These are phyloP conservation scores for Rhodophaea formosa DNA, from an alignment of 2,888 invertebrate genomes.

Conservation along the genomic window DNA sequence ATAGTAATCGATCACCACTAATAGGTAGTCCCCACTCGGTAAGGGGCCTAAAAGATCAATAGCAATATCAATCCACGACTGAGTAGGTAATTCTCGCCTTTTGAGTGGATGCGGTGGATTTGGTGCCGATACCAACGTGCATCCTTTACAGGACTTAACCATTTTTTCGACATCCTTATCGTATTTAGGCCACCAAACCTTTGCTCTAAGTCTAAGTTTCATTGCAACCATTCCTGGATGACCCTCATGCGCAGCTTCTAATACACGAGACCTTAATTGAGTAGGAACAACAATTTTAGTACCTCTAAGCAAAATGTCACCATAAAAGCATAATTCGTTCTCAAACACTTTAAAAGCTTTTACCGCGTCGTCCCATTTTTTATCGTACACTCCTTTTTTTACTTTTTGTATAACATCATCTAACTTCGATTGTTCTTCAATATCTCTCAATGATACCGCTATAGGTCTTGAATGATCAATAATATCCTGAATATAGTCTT, in stretches of 20 bases:
- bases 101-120: slow-evolving; percentile 30
- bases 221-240: slow-evolving; percentile 21
- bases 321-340: too few species aligned
- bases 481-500: too few species aligned
- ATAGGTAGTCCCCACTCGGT: slow-evolving; percentile 24
- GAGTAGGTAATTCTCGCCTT: slow-evolving; percentile 28
- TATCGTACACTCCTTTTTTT: too few species aligned
- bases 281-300: slow-evolving; percentile 18
- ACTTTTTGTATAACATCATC: too few species aligned
- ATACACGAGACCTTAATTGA: neutral
- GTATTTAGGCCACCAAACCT: slow-evolving; percentile 20
- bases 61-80: too few species aligned
- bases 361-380: too few species aligned
- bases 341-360: too few species aligned
- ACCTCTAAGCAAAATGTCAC: slow-evolving; percentile 18
- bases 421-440: too few species aligned
- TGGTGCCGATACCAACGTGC: slow-evolving; percentile 25
- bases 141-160: slow-evolving; percentile 27
- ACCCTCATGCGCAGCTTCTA: slow-evolving; percentile 21
- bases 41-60: too few species aligned
- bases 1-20: slow-evolving; percentile 31
- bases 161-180: slow-evolving; percentile 21
- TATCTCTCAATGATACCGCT: too few species aligned
- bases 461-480: too few species aligned
- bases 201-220: slow-evolving; percentile 11